Evolutionary conservation across 2,113 vertebrate genomes (phyloP), one percentile per base, ranked within the genome.

Genomic region (Chloebia gouldiae): DNA sequence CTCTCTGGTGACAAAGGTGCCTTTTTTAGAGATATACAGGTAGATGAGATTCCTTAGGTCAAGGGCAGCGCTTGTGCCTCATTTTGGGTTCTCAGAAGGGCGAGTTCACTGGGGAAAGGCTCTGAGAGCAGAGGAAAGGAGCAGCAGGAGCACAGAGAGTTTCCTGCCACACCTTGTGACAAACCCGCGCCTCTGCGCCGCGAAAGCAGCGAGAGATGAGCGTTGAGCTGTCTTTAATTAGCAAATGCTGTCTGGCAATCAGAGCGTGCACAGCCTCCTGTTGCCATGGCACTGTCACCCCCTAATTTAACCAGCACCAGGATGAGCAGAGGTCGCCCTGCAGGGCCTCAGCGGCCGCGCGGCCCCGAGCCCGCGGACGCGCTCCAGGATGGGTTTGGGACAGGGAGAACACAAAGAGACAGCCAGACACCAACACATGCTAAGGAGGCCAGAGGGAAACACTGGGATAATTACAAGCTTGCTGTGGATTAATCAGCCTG

Each of bases 401-500:
- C 71, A 61, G 15, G 66, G 61, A 28, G 45, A 93, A 28, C 89
- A 9, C 54, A 68, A 12, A 65, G 59, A 85, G 31, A 28, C 60
- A 86, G 92, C 86, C 88, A 96, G 85, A 89, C 80, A 84, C 68
- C 93, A 91, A 19, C 70, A 88, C 86, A 64, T 40, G 88, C 77
- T 88, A 8, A 72, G 92, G 88, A 93, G 72, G 56, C 94, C 92
- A 49, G 86, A 59, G 93, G 95, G 94, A 95, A 91, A 88, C 82
- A 31, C 77, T 73, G n/a, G 13, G 73, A 73, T 93, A 81, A 93
- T 96, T 51, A 81, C 9, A 33, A 76, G 91, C 69, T 94, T 93
- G 73, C 73, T 63, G 70, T 76, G 80, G 92, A 95, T 96, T 96
- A 87, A 95, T 69, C 94, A 90, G 81, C 92, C 90, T 85, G 86